Evolutionary conservation across 2,113 vertebrate species (phyloP), one percentile per base, ranked within the genome.

Genomic region (Corythornis vintsioides): DNA sequence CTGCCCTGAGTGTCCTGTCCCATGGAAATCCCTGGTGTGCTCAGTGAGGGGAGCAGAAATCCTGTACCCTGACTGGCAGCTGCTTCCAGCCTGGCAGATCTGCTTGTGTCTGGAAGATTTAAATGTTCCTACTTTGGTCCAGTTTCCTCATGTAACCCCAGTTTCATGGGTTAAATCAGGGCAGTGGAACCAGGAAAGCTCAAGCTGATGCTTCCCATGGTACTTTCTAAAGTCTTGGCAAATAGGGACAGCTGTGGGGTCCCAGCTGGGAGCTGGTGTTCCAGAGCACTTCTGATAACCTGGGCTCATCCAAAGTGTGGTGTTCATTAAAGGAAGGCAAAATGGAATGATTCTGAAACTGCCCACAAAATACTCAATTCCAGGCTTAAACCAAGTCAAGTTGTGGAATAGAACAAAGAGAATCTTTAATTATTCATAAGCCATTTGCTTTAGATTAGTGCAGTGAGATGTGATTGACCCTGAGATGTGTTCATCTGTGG

Each of bases 381-480:
- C 80, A 88, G 73, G 31, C 66, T 91, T 66, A 90, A 81, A 43
- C 70, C 48, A 45, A 73, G 59, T 76, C 78, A 63, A 8, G 67
- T 65, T 38, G 64, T 78, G 56, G 88, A 92, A 82, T 26, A 77
- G 63, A 86, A 76, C 83, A 91, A 83, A 90, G 73, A 63, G 45
- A 33, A 42, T 91, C 43, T 66, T 96, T 76, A 90, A 92, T 96
- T 93, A 94, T 95, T 94, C 66, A 89, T 83, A 73, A 89, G 74
- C 48, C 48, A 69, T 93, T 96, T 94, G 93, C 45, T 91, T 18
- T 53, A 66, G 82, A 74, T 91, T 35, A 90, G 80, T 48, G 89
- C 86, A 56, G 91, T 2, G 25, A 82, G 91, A 83, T 73, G 52
- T 74, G 61, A 52, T 70, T 91, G 82, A 94, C 90, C 83, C 73